phyloP scores from a whole-genome alignment of 2,888 invertebrate species.

The Mythimna vitellina region DNA sequence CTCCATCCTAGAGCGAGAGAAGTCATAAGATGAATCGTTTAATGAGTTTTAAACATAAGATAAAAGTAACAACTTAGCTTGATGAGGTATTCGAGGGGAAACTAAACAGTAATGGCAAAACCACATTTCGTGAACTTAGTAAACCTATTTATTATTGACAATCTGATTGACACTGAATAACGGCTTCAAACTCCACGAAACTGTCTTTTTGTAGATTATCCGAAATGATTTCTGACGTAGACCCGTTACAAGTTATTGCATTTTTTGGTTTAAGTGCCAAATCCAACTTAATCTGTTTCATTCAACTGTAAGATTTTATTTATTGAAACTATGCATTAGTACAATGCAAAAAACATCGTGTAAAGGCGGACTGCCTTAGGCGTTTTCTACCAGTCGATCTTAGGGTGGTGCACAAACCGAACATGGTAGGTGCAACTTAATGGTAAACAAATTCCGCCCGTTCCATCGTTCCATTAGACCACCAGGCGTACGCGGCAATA shows the following conservation, averaged over 20 bases:
- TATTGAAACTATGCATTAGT: too few relatives aligned
- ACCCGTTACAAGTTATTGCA: conserved; percentile 20
- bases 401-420: too few relatives aligned
- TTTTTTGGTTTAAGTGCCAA: conserved; percentile 5
- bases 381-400: too few relatives aligned
- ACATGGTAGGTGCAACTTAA: too few relatives aligned
- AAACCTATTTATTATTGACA: conserved; percentile 33
- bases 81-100: neutral
- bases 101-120: conserved; percentile 18
- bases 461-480: too few relatives aligned
- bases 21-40: too few relatives aligned
- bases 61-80: conserved; percentile 12
- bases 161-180: conserved; percentile 23
- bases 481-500: too few relatives aligned
- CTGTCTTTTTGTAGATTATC: conserved; percentile 24
- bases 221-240: conserved; percentile 7
- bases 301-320: neutral
- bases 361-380: too few relatives aligned
- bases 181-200: conserved; percentile 20
- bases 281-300: conserved; percentile 1
- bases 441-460: too few relatives aligned
- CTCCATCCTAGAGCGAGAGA: too few relatives aligned
- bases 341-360: too few relatives aligned
- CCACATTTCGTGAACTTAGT: conserved; percentile 20
- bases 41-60: too few relatives aligned